Evolutionary conservation across 2,888 invertebrate species (phyloP), one percentile per base, ranked within the genome.

Genomic region (Drosophila parthenogenetica): DNA sequence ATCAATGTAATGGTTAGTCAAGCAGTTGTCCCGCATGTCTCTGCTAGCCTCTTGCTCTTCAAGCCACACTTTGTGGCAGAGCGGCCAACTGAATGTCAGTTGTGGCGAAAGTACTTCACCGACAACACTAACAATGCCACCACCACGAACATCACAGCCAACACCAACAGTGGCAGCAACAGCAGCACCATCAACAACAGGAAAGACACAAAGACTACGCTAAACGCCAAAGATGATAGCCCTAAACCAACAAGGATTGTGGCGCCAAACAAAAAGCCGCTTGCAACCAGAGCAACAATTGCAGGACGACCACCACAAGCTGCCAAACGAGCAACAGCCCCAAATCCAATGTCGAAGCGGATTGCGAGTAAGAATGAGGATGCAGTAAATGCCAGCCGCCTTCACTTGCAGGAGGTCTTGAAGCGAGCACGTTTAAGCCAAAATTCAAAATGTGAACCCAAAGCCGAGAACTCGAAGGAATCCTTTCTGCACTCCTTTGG

Each of bases 381-480:
- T 22, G 68, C 25, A 13, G 62, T 87, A 0, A 69, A 49, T 35
- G 70, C 51, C 7, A 89, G 89, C 35, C 87, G 83, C 4, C 60
- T 73, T 11, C 65, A 81, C 13, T 67, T 84, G 54, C 69, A 89
- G 37, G 79, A 55, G 13, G 85, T 66, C 10, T 55, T 89, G 1
- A 59, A 69, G 14, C 66, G 60, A 3, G 71, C 83, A 0, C 87
- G 68, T 7, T 42, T 25, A 0, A 65, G 43, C 17, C 64, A 66
- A 40, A 59, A 39, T 39, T 16, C 17, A 16, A 68, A 17, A 32
- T 13, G 11, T 40, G 62, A 61, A n/a, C 29, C 46, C 10, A 46
- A 63, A 17, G 7, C 16, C 5, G 37, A 37, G 5, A 50, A 4
- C 17, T n/a, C 55, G 2, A 74, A 88, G 46, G 65, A 88, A 37